Percentiles rank a stretch among this genome's conserved stretches.
Conservation (phyloP, 2,797 vertebrate species). For the Vespertilio murinus region DNA sequence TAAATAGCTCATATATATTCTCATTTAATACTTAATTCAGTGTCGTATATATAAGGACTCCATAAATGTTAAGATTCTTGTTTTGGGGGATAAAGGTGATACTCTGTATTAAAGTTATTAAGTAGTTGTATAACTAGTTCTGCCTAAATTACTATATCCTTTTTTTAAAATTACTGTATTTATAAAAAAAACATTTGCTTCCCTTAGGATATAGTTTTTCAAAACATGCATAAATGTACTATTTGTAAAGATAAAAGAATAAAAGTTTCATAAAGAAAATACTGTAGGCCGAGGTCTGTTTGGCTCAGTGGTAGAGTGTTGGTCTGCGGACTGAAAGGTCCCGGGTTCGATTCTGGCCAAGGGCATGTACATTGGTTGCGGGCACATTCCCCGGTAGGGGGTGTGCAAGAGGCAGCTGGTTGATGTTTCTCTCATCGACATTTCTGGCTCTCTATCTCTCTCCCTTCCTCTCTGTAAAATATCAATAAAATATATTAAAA, state of each 20-base stretch:
- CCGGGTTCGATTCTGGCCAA: too few relatives aligned
- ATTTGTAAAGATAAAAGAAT: constrained; percentile 31
- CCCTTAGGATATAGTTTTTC: neutral
- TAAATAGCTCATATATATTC: neutral
- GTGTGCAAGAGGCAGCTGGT: too few relatives aligned
- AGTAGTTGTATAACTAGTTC: neutral
- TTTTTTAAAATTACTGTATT: neutral
- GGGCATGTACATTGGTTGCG: too few relatives aligned
- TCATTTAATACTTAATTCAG: constrained; percentile 8
- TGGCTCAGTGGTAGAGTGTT: too few relatives aligned
- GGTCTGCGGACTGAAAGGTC: too few relatives aligned
- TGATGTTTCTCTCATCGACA: too few relatives aligned
- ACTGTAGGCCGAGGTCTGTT: neutral
- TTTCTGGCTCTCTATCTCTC: too few relatives aligned
- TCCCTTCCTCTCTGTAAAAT: too few relatives aligned
- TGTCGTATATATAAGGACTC: neutral
- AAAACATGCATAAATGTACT: neutral
- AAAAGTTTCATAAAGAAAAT: neutral
- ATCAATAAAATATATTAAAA: too few relatives aligned
- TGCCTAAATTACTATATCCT: neutral
- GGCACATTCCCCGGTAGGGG: too few relatives aligned
- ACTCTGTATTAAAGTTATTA: neutral
- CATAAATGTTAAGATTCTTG: neutral
- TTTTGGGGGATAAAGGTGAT: neutral
- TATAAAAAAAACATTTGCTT: constrained; percentile 16